These are phyloP conservation scores for Adelphocoris suturalis DNA, from an alignment of 2,888 invertebrate genomes.

Conservation along the genomic window DNA sequence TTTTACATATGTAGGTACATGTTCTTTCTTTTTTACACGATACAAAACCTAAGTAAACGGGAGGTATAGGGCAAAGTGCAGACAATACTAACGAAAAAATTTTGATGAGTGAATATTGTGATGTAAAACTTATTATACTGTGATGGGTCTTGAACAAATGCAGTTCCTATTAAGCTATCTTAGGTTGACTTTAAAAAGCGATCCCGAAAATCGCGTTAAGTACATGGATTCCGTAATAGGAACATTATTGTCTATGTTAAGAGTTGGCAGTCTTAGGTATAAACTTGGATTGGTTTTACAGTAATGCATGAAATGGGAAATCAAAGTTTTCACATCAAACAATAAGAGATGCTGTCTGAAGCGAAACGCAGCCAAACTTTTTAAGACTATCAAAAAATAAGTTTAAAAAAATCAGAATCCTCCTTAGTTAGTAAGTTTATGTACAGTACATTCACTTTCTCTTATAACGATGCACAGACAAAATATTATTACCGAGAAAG, in stretches of 20 bases:
- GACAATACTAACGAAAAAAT: slow-evolving; percentile 48
- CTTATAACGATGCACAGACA: slow-evolving; percentile 43
- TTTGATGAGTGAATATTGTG: slow-evolving; percentile 27
- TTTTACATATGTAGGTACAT: slow-evolving; percentile 55
- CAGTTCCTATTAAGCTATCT: slow-evolving; percentile 66
- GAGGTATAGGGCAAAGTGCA: slow-evolving; percentile 51
- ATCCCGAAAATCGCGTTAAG: slow-evolving; percentile 61
- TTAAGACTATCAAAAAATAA: not conserved
- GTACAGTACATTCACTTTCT: slow-evolving; percentile 60
- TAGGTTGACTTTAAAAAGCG: slow-evolving; percentile 37
- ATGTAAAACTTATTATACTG: slow-evolving; percentile 34
- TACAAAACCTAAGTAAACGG: slow-evolving; percentile 51
- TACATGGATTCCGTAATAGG: slow-evolving; percentile 71
- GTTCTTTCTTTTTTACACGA: slow-evolving; percentile 68
- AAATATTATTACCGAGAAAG: slow-evolving; percentile 35
- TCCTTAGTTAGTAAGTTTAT: slow-evolving; percentile 53
- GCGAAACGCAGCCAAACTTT: slow-evolving; percentile 41
- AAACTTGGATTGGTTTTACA: slow-evolving; percentile 64
- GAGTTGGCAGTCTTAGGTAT: slow-evolving; percentile 73
- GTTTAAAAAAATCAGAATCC: not conserved
- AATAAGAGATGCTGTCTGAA: slow-evolving; percentile 26
- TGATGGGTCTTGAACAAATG: slow-evolving; percentile 56
- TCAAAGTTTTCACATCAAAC: not conserved
- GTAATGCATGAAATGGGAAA: slow-evolving; percentile 37
- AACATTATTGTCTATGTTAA: slow-evolving; percentile 75